Evolutionary conservation across 2,888 invertebrate species (phyloP), one percentile per base, ranked within the genome.

Genomic region (Tipula lateralis): DNA sequence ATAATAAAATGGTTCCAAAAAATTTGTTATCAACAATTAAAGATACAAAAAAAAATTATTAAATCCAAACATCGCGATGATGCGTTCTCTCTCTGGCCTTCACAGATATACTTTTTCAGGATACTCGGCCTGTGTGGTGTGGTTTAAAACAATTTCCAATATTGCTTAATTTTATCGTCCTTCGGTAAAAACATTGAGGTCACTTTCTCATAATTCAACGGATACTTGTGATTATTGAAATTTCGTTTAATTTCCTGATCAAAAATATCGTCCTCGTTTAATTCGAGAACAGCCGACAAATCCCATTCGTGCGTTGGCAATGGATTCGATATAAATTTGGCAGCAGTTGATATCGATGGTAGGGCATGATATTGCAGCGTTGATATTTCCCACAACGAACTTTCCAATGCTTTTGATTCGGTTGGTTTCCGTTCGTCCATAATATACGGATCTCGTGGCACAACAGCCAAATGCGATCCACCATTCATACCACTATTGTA

Each of bases 361-460:
- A 94, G 88, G 12, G 92, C 92, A 88, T 96, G 96, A 86, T 92
- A 91, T 88, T 95, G 94, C 86, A 98, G 91, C 12, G 95, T 93
- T 87, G 94, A 92, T 85, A 97, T 92, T 91, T 99, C 99, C 99
- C 99, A 99, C 85, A 99, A 92, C 83, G 96, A 96, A 88, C 98
- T 97, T 86, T 95, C 93, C 4, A 96, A 91, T 0, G 99, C 99
- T 87, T 94, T 93, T 7, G 96, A 94, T 87, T 94, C 93, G 1
- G 92, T 89, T 0, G 97, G 96, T 89, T 96, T 95, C 4, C 93
- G 90, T 91, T 97, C 97, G 85, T 95, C 94, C 92, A 94, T 94
- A 86, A 95, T 91, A 91, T 94, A 99, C 0, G 98, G 98, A 91
- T 99, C 99, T 82, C 86, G 87, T 2, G 87, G 85, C 84, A 87